phyloP scores from a whole-genome alignment of 2,797 vertebrate species.

The Lateolabrax maculatus region DNA sequence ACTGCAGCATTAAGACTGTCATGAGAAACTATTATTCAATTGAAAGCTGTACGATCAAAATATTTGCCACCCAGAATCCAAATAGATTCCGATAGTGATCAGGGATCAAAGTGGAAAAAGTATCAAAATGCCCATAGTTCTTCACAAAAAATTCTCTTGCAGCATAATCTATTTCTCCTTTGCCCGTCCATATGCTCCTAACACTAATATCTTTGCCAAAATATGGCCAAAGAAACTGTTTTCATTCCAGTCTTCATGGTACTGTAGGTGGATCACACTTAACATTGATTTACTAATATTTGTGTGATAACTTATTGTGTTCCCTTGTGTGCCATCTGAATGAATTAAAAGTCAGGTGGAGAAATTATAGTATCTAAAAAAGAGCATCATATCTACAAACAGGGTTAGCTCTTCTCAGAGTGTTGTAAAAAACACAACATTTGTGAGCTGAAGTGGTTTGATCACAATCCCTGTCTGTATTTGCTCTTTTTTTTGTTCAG shows the following conservation, averaged over 20 bases:
- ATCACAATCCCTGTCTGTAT: neutral
- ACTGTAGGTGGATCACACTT: no score
- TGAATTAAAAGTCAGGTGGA: neutral
- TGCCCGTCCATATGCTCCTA: neutral
- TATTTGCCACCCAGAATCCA: neutral
- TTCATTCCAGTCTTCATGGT: neutral
- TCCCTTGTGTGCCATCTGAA: neutral
- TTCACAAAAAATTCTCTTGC: neutral
- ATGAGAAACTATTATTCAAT: neutral
- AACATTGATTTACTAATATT: neutral
- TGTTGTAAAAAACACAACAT: slow-evolving; percentile 1
- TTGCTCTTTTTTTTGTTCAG: slow-evolving; percentile 70
- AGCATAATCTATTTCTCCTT: neutral
- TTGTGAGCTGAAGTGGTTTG: neutral
- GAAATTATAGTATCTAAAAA: neutral
- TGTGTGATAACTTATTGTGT: neutral
- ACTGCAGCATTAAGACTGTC: neutral
- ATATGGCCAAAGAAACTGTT: neutral
- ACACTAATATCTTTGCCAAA: neutral
- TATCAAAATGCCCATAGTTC: neutral
- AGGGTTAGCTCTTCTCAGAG: neutral
- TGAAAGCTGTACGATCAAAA: neutral
- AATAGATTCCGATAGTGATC: neutral
- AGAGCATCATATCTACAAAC: neutral
- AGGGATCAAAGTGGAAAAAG: neutral